These are phyloP conservation scores for Euphydryas editha DNA, from an alignment of 2,888 invertebrate genomes.

Conservation along the genomic window DNA sequence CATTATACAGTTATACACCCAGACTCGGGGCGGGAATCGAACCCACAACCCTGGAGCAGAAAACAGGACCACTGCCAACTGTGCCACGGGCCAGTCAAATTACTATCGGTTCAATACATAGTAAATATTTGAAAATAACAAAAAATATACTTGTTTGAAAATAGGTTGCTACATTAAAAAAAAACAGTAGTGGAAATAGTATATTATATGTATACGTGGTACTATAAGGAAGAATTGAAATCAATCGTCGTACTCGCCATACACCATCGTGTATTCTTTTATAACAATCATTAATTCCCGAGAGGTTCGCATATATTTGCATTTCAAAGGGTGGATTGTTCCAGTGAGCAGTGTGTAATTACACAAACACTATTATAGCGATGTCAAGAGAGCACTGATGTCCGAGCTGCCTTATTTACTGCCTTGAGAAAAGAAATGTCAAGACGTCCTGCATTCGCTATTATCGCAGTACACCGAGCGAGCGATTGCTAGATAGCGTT, in stretches of 20 bases:
- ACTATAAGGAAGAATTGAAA: background rate
- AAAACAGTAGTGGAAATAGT: background rate
- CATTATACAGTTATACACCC: no score
- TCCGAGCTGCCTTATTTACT: conserved; percentile 63
- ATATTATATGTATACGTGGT: background rate
- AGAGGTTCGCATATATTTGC: conserved; percentile 66
- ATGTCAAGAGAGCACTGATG: conserved; percentile 60
- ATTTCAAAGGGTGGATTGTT: conserved; percentile 62
- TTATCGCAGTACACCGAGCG: conserved; percentile 66
- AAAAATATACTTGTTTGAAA: no score
- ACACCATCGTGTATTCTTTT: conserved; percentile 27
- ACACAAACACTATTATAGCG: conserved; percentile 71
- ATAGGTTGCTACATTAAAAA: no score
- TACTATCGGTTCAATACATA: no score
- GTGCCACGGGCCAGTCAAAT: no score
- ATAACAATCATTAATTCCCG: conserved; percentile 50
- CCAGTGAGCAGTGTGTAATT: conserved; percentile 63
- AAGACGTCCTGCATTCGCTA: conserved; percentile 51
- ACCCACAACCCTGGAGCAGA: no score
- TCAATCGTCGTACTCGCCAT: background rate
- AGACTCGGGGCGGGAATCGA: no score
- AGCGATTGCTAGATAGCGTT: conserved; percentile 54
- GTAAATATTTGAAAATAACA: no score
- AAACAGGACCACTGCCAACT: no score
- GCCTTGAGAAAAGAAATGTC: conserved; percentile 48